phyloP scores from a whole-genome alignment of 2,113 vertebrate genomes.

The Gobio gobio region DNA sequence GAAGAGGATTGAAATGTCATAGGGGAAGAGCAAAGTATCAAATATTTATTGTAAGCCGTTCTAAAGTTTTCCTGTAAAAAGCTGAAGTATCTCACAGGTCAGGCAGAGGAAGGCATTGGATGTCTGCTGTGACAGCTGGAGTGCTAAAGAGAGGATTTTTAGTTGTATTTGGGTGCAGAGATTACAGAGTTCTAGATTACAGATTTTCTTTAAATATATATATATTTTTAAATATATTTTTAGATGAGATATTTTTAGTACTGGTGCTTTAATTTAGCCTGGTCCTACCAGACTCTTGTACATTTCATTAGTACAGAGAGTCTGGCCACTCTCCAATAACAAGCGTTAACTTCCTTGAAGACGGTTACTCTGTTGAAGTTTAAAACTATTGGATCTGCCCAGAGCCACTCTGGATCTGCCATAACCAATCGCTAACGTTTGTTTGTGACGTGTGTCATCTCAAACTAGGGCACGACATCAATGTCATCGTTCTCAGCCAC shows the following conservation, averaged over 20 bases:
- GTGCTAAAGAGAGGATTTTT: constrained; percentile 28
- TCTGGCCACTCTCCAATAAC: no score
- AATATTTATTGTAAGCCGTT: constrained; percentile 76
- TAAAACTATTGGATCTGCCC: no score
- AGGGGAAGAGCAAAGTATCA: constrained; percentile 70
- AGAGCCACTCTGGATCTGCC: no score
- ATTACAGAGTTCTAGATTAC: no score
- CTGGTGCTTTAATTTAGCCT: constrained; percentile 39
- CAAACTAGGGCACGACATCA: no score
- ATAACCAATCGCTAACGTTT: no score
- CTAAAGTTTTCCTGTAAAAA: constrained; percentile 62
- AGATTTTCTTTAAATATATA: neutral
- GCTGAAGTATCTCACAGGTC: constrained; percentile 49
- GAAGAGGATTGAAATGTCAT: constrained; percentile 72
- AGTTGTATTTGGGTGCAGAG: constrained; percentile 39
- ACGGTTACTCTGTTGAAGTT: no score
- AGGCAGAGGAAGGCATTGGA: neutral
- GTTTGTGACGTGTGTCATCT: no score
- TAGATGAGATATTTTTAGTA: constrained; percentile 48
- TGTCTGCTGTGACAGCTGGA: constrained; percentile 24
- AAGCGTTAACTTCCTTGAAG: no score
- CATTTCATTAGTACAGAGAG: no score
- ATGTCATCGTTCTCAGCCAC: no score
- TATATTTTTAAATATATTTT: neutral
- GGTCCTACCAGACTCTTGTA: no score